Base-by-base conservation (phyloP, 2,797 vertebrate genomes). In the Heteromormyrus szaboi region DNA sequence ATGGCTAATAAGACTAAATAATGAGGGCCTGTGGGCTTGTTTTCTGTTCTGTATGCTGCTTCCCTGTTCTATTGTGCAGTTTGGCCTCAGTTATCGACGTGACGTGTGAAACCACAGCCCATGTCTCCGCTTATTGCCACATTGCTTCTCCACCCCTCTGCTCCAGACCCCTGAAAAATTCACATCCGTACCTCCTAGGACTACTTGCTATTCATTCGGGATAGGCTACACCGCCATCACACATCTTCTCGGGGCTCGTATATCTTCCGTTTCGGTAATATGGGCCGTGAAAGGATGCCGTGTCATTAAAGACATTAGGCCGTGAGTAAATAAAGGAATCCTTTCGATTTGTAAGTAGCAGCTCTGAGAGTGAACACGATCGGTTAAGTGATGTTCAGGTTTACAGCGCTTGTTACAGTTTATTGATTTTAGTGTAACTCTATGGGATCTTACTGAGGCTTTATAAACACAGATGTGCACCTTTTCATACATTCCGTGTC, bases 161-260 rank as follows among this genome's bases (percentile, higher is more conserved):
- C 76, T 12, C 68, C 12, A 86, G 46, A 72, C 87, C 81, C 56
- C 33, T 53, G 72, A 33, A 12, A 87, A 65, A 56, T 22, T 88
- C 46, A 41, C 25, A 85, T 87, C 50, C 87, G 7, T 83, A 51
- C 68, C 44, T 83, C 44, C n/a, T 54, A 90, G 81, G 19, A 59
- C 50, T 33, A 89, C 62, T 76, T 90, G 90, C 92, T 93, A 92
- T 93, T 92, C 93, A 92, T 92, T 93, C 90, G 87, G 91, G 89
- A 68, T 89, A 85, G 88, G 88, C 72, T 8, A 6, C 68, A 19
- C 33, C 14, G 72, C 72, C 8, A 51, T 89, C 91, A 90, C 89
- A 56, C 83, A 76, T 86, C 68, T 88, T 51, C 54, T 92, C 65
- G 88, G 88, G 62, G 88, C 88, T 91, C 90, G 93, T 93, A 92